Evolutionary conservation across 37 sponge, comb jelly and placozoan species (phyloP).

Genomic region (Halichondria panicea): DNA sequence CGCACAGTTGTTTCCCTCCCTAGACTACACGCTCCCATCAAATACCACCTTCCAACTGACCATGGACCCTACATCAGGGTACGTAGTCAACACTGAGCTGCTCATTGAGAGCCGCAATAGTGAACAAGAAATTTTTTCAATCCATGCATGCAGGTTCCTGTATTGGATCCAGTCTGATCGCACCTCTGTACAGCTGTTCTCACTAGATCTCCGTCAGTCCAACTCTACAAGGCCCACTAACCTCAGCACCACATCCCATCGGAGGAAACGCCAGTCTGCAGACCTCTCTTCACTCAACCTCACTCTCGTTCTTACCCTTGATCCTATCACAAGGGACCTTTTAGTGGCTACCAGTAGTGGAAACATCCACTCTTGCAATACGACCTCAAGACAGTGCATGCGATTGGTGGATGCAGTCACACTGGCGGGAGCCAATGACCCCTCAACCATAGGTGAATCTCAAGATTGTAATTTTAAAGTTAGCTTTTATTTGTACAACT

Average conservation of each 20-base stretch:
- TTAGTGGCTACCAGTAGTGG: conserved; percentile 38
- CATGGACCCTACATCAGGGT: conserved; percentile 44
- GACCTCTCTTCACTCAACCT: neutral
- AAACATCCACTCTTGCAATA: conserved; percentile 40
- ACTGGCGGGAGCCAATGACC: too few species aligned
- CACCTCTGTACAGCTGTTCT: neutral
- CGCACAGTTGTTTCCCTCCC: neutral
- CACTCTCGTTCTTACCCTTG: conserved; percentile 20
- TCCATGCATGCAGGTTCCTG: conserved; percentile 3
- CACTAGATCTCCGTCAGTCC: conserved; percentile 6
- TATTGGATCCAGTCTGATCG: conserved; percentile 19
- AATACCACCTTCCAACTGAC: neutral
- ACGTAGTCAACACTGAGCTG: neutral
- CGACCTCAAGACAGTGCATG: neutral
- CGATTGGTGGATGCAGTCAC: too few species aligned
- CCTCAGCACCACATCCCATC: neutral
- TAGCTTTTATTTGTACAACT: too few species aligned
- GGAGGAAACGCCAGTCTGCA: neutral
- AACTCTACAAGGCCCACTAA: neutral
- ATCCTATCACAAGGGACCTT: conserved; percentile 34
- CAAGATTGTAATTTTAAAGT: too few species aligned
- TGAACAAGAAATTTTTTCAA: too few species aligned
- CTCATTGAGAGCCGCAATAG: too few species aligned
- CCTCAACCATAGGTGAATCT: too few species aligned
- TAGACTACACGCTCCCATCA: neutral